These are phyloP conservation scores for Noturus placidus DNA, from an alignment of 2,113 vertebrate species.

Conservation along the genomic window DNA sequence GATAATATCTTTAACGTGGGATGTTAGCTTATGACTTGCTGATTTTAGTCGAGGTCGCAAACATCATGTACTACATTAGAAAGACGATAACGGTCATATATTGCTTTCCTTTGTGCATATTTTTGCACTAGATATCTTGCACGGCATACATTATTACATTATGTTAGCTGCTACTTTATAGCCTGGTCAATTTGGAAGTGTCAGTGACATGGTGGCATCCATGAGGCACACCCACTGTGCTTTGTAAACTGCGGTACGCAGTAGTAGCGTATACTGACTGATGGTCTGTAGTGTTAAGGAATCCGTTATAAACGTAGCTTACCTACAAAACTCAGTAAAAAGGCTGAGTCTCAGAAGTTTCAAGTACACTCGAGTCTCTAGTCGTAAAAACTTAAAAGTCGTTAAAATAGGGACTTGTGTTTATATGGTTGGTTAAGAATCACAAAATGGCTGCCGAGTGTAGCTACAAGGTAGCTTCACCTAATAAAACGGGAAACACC, in stretches of 20 bases:
- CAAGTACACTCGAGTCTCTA: neutral
- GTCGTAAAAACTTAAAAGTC: neutral
- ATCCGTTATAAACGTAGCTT: too few species aligned
- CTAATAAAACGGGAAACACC: neutral
- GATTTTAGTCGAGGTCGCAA: neutral
- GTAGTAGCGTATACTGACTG: too few species aligned
- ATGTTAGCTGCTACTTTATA: neutral
- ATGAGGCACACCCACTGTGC: neutral
- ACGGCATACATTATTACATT: neutral
- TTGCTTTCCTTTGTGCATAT: neutral
- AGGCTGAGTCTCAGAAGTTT: neutral
- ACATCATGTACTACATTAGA: neutral
- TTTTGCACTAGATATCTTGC: neutral
- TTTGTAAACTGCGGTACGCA: too few species aligned
- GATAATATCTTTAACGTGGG: neutral
- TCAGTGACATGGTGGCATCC: too few species aligned
- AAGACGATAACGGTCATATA: neutral
- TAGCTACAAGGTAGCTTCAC: neutral
- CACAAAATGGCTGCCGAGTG: neutral
- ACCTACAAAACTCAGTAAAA: neutral
- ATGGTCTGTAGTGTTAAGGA: too few species aligned
- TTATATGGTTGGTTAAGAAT: neutral
- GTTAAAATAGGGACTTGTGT: neutral
- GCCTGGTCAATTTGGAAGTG: neutral
- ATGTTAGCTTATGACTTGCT: neutral